A percentile compares a stretch with the other conserved stretches of the same genome.
phyloP scores from a whole-genome alignment of 2,888 invertebrate species.

The Anagyrus pseudococci region DNA sequence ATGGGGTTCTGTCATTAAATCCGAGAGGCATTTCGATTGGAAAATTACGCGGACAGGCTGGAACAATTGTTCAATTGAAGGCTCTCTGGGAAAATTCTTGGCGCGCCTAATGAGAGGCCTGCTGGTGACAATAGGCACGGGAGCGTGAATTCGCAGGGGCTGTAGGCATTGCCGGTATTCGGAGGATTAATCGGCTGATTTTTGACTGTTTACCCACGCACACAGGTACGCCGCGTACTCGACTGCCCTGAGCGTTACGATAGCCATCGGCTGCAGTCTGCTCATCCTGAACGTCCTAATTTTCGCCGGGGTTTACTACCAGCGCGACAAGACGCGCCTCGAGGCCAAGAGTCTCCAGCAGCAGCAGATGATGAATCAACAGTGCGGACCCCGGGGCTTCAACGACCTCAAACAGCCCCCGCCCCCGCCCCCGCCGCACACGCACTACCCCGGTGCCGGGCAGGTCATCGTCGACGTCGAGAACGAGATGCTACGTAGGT shows the following conservation, averaged over 20 bases:
- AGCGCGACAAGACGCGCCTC: constrained; percentile 80
- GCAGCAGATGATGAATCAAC: constrained; percentile 74
- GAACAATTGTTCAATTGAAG: too few species aligned
- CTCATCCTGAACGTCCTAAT: constrained; percentile 91
- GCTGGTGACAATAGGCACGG: too few species aligned
- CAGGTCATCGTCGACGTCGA: constrained; percentile 86
- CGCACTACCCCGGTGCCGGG: constrained; percentile 80
- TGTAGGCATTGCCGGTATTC: neutral
- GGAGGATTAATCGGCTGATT: neutral
- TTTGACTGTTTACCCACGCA: neutral
- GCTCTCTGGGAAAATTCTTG: too few species aligned
- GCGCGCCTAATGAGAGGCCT: neutral
- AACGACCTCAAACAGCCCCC: constrained; percentile 62
- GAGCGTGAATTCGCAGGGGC: neutral
- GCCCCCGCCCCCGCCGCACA: constrained; percentile 73
- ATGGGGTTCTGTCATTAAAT: too few species aligned
- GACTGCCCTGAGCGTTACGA: constrained; percentile 89
- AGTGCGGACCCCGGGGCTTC: constrained; percentile 74
- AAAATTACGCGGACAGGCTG: too few species aligned
- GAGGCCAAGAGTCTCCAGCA: constrained; percentile 81
- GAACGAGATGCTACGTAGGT: constrained; percentile 68
- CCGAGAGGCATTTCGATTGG: too few species aligned
- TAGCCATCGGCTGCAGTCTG: constrained; percentile 92
- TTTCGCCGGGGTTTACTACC: constrained; percentile 94
- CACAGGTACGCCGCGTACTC: constrained; percentile 73